Evolutionary conservation across 2,888 invertebrate species (phyloP), one percentile per base, ranked within the genome.

Genomic region (Archaeoteleia sp.): DNA sequence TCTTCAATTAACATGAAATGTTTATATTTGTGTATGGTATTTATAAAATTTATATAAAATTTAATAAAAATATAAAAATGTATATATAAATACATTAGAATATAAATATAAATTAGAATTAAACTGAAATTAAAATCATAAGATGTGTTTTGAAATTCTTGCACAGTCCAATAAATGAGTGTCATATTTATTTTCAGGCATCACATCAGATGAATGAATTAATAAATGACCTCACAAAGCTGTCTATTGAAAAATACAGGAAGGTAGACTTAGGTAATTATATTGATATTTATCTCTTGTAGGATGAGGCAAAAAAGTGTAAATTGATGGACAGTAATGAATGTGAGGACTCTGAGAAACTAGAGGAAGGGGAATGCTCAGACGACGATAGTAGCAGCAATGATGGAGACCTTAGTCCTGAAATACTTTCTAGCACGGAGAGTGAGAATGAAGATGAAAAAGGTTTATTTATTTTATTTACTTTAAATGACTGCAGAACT

Each of bases 341-440:
- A 30, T 12, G 42, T 61, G 77, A 77, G 34, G 70, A 71, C 23
- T 72, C 72, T 25, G 73, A 77, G 65, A 86, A 85, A 72, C 78
- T 88, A 42, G 91, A 91, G 86, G 91, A 91, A 82, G 91, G 91
- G 8, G 91, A 91, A 87, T 91, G 90, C 83, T 89, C 90, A 72
- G 88, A 88, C 35, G 88, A 88, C 74, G 80, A 78, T 60, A 83
- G 79, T 46, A 76, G 72, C 35, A 65, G 60, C 25, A 72, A 51
- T 74, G 75, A 70, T 62, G 71, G 62, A 45, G 74, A 78, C 42
- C 62, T 51, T 66, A 74, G 73, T 53, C 66, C 74, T 15, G 75
- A 73, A 49, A 68, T 66, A 39, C 73, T 74, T 45, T 74, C 73
- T 51, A 78, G 71, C 73, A 78, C 71, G 67, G 80, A 82, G 34